Percentiles rank a stretch among this genome's conserved stretches.
Evolutionary conservation across 2,113 vertebrate genomes (phyloP).

Genomic region (Microtus pennsylvanicus): DNA sequence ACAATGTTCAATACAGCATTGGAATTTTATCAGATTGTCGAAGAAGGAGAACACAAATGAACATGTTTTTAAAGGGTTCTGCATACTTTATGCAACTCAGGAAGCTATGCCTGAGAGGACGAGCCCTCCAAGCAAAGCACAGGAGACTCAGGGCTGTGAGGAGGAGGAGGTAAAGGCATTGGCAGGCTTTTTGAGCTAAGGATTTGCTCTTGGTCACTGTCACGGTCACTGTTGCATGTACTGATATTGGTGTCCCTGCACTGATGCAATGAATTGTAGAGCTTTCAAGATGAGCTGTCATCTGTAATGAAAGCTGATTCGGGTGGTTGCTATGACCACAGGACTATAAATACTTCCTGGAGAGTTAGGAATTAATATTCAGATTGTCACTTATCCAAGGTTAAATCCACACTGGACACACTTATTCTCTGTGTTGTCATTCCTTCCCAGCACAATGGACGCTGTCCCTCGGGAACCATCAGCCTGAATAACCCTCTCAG

Average conservation of each 20-base stretch:
- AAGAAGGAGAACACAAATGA: neutral
- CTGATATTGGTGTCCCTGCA: neutral
- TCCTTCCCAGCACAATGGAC: no score
- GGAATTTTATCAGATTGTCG: neutral
- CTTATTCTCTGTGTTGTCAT: neutral
- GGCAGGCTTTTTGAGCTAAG: neutral
- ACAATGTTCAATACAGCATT: neutral
- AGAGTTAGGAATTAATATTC: neutral
- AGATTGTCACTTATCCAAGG: neutral
- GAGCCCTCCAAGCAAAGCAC: no score
- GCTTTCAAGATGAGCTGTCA: neutral
- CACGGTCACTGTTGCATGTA: neutral
- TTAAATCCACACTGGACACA: neutral
- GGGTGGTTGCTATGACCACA: neutral
- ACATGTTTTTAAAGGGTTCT: neutral
- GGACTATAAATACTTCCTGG: rapidly evolving
- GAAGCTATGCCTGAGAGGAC: no score
- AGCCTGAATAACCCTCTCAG: no score
- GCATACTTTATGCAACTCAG: no score
- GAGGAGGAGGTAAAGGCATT: neutral
- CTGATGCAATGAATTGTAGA: neutral
- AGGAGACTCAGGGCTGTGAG: no score
- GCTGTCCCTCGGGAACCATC: no score
- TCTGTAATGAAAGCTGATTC: neutral
- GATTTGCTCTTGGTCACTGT: no score